Base-by-base conservation (phyloP, 2,888 invertebrate genomes). In the Pherbina coryleti region DNA sequence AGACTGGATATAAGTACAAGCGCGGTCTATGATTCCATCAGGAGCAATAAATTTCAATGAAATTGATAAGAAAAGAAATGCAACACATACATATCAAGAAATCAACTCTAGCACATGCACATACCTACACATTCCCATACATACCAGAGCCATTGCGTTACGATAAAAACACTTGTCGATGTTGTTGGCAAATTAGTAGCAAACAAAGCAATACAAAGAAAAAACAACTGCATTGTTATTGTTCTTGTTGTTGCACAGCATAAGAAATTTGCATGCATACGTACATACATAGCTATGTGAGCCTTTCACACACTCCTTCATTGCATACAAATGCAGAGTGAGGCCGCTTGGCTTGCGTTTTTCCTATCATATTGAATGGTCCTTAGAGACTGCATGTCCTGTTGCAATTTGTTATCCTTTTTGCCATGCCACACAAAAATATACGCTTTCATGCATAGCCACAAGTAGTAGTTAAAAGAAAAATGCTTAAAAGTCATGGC, bases 11-110 rank as follows among this genome's bases (percentile, higher is more conserved):
- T 11, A 19, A 66, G 5, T 8, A 37, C 34, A 17, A 66, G n/a
- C 9, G n/a, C 11, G 44, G 67, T 44, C 14, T 37, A 67, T 37
- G 67, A n/a, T 44, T 37, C 67, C 67, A 37, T 19, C 8, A 19
- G 67, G 67, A 67, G 67, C 67, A 37, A 67, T 67, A 44, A 34
- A 34, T n/a, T 67, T 67, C 19, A 37, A 19, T 66, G 37, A 66
- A 11, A 66, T 66, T 34, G 67, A 37, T 67, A 34, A 44, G 22
- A 67, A 19, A 8, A 14, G 22, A 37, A 22, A 22, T n/a, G 8
- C 22, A 60, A 60, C 3, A 44, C 14, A 11, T 44, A 1, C 44
- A 44, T 44, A 44, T 44, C 44, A 44, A 44, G 11, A 11, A 44
- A 44, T 44, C 44, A 44, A 44, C 44, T 44, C 44, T 1, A 11